A percentile compares a stretch with the other conserved stretches of the same genome.
Conservation (phyloP, 2,888 invertebrate species). For the Pasiphila rectangulata region DNA sequence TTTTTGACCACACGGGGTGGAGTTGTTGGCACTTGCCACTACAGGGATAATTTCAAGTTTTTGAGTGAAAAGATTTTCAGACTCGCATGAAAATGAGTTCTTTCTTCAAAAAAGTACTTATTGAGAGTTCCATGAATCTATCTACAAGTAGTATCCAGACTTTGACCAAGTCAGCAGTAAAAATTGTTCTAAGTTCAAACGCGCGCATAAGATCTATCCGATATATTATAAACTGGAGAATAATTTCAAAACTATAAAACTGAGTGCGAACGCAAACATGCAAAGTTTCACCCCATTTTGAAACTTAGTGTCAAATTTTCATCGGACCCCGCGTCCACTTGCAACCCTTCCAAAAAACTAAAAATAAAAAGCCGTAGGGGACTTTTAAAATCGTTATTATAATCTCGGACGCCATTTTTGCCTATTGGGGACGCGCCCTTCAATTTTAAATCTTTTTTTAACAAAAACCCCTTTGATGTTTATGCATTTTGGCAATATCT, state of each 20-base stretch:
- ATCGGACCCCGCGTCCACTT: slow-evolving; percentile 71
- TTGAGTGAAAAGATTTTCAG: not conserved
- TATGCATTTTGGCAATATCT: slow-evolving; percentile 77
- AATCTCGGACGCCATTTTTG: slow-evolving; percentile 79
- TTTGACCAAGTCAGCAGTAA: too few relatives aligned
- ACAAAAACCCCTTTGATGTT: slow-evolving; percentile 79
- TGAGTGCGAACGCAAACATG: slow-evolving; percentile 44
- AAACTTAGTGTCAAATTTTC: slow-evolving; percentile 72
- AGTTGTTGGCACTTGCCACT: slow-evolving; percentile 8
- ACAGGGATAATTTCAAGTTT: slow-evolving; percentile 12
- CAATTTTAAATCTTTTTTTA: slow-evolving; percentile 76
- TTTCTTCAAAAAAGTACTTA: not conserved
- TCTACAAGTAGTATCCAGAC: too few relatives aligned
- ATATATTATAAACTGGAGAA: slow-evolving; percentile 9
- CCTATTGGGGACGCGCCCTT: slow-evolving; percentile 72
- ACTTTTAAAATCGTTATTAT: slow-evolving; percentile 80
- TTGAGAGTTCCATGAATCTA: too few relatives aligned
- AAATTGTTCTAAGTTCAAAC: too few relatives aligned
- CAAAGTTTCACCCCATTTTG: slow-evolving; percentile 63
- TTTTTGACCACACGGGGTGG: slow-evolving; percentile 22
- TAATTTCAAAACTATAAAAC: slow-evolving; percentile 29
- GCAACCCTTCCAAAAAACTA: slow-evolving; percentile 66
- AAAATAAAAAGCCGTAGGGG: slow-evolving; percentile 63
- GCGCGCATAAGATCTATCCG: slow-evolving; percentile 15
- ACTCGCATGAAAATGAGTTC: not conserved